These are phyloP conservation scores for Nanger granti DNA, from an alignment of 2,113 vertebrate genomes.

Conservation along the genomic window DNA sequence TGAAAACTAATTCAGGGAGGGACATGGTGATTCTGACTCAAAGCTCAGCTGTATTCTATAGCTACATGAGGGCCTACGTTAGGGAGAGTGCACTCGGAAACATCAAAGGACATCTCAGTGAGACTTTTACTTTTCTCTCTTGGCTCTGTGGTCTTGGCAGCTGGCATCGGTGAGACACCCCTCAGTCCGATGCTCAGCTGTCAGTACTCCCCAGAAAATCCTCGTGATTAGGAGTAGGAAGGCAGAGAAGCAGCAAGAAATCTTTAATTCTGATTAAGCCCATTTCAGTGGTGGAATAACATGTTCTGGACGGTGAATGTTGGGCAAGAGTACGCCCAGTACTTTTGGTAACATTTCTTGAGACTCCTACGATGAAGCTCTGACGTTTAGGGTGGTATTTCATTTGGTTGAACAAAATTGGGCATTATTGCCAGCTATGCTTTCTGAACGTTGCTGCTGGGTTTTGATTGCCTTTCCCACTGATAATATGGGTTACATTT, in stretches of 20 bases:
- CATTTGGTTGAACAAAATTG: background rate
- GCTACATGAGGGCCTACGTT: background rate
- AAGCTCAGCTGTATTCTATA: background rate
- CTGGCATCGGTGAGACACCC: background rate
- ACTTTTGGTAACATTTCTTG: background rate
- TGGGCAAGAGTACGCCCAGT: background rate
- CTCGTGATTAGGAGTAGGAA: background rate
- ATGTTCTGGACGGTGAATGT: background rate
- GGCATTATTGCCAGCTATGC: background rate
- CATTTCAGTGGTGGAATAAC: background rate
- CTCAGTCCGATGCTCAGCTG: background rate
- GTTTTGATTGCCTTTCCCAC: background rate
- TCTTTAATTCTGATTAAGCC: background rate
- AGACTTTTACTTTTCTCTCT: background rate
- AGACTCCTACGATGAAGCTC: background rate
- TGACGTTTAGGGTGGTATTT: background rate
- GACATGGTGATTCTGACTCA: background rate
- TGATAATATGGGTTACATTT: background rate
- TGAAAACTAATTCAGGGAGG: background rate
- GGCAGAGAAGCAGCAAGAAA: background rate
- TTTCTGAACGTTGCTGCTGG: background rate
- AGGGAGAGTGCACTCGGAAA: background rate
- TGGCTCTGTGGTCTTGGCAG: background rate
- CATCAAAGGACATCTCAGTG: background rate
- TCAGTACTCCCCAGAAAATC: background rate